Evolutionary conservation across 2,797 vertebrate genomes (phyloP).

Genomic region (Melopsittacus undulatus): DNA sequence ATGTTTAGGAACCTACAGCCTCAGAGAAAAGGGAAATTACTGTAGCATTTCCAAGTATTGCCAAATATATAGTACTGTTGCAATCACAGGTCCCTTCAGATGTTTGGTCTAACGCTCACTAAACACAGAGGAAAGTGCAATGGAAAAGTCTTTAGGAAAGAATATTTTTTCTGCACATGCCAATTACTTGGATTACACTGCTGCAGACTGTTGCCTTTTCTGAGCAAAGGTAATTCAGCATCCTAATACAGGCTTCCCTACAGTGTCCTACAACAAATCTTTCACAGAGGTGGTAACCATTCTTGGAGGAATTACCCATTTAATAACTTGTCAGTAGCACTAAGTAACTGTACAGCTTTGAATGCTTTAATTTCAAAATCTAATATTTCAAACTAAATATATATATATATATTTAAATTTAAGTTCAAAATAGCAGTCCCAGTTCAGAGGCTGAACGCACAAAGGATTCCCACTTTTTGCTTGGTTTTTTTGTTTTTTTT

Average conservation of each 20-base stretch:
- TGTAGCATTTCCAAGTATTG: not conserved
- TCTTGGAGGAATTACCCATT: not conserved
- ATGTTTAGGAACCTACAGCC: not conserved
- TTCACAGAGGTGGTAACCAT: not conserved
- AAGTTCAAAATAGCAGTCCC: not conserved
- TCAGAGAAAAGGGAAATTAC: constrained; percentile 16
- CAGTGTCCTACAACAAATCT: not conserved
- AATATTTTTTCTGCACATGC: not conserved
- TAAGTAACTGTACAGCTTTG: not conserved
- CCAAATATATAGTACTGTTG: not conserved
- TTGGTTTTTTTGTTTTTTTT: not conserved
- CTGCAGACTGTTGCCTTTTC: not conserved
- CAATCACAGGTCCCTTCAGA: not conserved
- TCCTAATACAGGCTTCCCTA: not conserved
- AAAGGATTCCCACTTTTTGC: no score
- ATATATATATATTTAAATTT: rapidly evolving
- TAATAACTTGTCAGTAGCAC: not conserved
- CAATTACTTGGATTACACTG: not conserved
- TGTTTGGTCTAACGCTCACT: not conserved
- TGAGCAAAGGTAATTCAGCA: not conserved
- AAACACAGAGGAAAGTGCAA: not conserved
- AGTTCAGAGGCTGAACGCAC: not conserved
- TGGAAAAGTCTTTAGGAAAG: not conserved
- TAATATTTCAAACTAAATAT: not conserved
- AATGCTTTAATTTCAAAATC: not conserved